Conservation (phyloP, 1,140 invertebrate genomes). For the Plutomurus gul region DNA sequence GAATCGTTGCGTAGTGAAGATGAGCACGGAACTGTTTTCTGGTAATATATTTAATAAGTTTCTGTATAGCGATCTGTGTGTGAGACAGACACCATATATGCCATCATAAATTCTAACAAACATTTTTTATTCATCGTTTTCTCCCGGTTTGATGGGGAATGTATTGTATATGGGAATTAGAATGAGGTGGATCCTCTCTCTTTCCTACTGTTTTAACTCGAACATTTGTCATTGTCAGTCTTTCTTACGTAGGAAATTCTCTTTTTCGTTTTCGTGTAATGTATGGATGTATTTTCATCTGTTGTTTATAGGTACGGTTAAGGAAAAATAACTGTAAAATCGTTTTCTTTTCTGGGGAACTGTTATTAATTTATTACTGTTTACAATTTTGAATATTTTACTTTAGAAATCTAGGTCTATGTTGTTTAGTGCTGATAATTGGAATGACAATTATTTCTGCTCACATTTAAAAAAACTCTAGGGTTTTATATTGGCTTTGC, state of each 20-base stretch:
- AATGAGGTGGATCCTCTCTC: neutral
- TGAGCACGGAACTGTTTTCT: neutral
- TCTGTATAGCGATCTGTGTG: neutral
- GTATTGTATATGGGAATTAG: slow-evolving; percentile 12
- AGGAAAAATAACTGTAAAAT: too few relatives aligned
- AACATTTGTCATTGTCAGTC: neutral
- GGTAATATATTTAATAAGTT: neutral
- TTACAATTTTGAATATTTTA: too few relatives aligned
- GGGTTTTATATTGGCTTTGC: too few relatives aligned
- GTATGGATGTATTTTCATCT: neutral
- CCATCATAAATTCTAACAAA: neutral
- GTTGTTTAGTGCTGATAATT: too few relatives aligned
- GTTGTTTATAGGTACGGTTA: too few relatives aligned
- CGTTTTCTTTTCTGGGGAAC: too few relatives aligned
- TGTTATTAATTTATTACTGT: too few relatives aligned
- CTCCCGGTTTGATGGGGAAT: slow-evolving; percentile 27
- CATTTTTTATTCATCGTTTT: slow-evolving; percentile 19
- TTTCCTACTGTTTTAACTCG: neutral
- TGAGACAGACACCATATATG: slow-evolving; percentile 20
- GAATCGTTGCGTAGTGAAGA: neutral
- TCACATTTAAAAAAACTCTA: too few relatives aligned
- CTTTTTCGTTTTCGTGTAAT: neutral
- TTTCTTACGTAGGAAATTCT: neutral
- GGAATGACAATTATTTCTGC: too few relatives aligned
- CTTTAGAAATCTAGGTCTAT: too few relatives aligned